A percentile compares a stretch with the other conserved stretches of the same genome.
phyloP scores from a whole-genome alignment of 2,888 invertebrate genomes.

The Drosophila anceps region DNA sequence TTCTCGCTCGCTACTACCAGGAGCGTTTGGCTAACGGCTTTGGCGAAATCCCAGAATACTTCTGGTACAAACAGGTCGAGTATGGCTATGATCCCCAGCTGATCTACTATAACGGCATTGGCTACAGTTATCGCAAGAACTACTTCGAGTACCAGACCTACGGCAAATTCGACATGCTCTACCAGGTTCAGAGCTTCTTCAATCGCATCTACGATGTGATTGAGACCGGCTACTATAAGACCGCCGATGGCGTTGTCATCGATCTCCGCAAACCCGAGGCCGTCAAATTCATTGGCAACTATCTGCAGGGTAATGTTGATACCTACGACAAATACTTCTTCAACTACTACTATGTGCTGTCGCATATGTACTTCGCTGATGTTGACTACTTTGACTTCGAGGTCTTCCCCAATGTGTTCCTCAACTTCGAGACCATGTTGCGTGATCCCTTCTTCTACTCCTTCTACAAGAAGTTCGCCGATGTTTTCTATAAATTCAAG shows the following conservation, averaged over 20 bases:
- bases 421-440: slow-evolving; percentile 88
- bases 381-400: slow-evolving; percentile 67
- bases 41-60: slow-evolving; percentile 87
- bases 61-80: slow-evolving; percentile 86
- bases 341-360: slow-evolving; percentile 75
- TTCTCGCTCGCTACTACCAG: slow-evolving; percentile 89
- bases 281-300: slow-evolving; percentile 88
- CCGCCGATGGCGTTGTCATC: slow-evolving; percentile 86
- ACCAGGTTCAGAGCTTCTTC: slow-evolving; percentile 82
- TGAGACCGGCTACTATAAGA: slow-evolving; percentile 86
- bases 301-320: slow-evolving; percentile 88
- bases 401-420: slow-evolving; percentile 86
- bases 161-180: slow-evolving; percentile 74
- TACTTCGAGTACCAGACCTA: slow-evolving; percentile 77
- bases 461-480: slow-evolving; percentile 88
- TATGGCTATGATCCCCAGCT: slow-evolving; percentile 88
- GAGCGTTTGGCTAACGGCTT: slow-evolving; percentile 89
- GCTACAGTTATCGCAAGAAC: slow-evolving; percentile 87
- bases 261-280: slow-evolving; percentile 88
- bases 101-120: slow-evolving; percentile 88
- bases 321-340: slow-evolving; percentile 78
- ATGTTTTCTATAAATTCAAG: slow-evolving; percentile 88
- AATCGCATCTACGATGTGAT: slow-evolving; percentile 86
- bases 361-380: slow-evolving; percentile 78
- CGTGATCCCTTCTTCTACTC: slow-evolving; percentile 91